phyloP scores from a whole-genome alignment of 2,113 vertebrate species.

The Podarcis muralis region DNA sequence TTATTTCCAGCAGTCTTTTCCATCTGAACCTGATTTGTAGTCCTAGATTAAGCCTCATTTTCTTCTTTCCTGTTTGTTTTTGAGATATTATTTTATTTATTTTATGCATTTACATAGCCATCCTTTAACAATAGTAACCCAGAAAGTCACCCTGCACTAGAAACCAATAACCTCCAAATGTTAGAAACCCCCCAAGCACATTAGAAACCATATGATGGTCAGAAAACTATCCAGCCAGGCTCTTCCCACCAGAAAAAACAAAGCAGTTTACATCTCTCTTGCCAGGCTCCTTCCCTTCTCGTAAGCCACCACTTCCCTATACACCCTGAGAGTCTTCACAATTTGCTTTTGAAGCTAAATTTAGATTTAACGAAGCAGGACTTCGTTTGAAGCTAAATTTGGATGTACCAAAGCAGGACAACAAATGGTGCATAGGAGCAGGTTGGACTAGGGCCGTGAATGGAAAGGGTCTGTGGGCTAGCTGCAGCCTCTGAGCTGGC shows the following conservation, averaged over 20 bases:
- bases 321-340: neutral
- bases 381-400: neutral
- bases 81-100: neutral
- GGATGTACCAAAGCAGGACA: neutral
- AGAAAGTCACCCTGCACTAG: neutral
- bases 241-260: no score
- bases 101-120: neutral
- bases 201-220: neutral
- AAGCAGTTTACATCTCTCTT: neutral
- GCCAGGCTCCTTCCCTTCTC: neutral
- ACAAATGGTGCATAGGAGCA: no score
- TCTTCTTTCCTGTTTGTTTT: neutral
- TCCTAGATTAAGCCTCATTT: neutral
- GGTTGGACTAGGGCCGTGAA: no score
- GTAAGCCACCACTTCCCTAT: neutral
- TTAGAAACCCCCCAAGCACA: neutral
- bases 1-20: neutral
- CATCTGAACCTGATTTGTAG: neutral
- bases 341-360: neutral
- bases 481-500: neutral
- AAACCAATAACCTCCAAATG: neutral
- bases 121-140: neutral
- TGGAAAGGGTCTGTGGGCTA: neutral
- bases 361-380: neutral
- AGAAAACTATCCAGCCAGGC: no score